Base-by-base conservation (phyloP, 1,140 invertebrate species). In the Trichoplusia ni region DNA sequence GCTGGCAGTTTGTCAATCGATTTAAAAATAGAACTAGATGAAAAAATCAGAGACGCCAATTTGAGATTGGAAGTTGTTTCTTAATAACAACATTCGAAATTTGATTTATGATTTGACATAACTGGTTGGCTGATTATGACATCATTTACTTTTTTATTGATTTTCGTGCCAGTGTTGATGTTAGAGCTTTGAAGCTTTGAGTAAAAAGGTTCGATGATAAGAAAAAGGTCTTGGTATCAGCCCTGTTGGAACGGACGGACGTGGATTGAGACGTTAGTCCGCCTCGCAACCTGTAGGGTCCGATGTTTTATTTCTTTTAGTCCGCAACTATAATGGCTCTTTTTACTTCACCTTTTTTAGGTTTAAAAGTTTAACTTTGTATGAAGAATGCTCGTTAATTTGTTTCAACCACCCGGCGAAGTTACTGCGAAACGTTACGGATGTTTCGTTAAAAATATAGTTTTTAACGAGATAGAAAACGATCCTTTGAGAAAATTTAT, bases 201-300 rank as follows among this genome's bases (percentile, higher is more conserved):
- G 2, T 35, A 4, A n/a, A 35, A 35, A 9, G 11, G 33, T 8
- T 46, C 18, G 0, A 38, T 19, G 14, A 5, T 18, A 19, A 40
- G 7, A 19, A 29, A 23, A 9, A 4, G 1, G 21, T 19, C 0
- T 2, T 35, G 11, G 9, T 47, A 19, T 27, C 56, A 60, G 4
- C 56, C 56, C 56, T 60, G 21, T 7, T 8, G 0, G 14, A 46
- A 47, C 42, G 42, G 42, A 60, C 47, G 42, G 42, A 60, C 47
- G 64, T 64, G 62, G 58, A 80, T 80, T 76, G 71, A 80, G 78
- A 78, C 67, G 71, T 78, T 66, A 67, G 60, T 54, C 27, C 27
- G 42, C 31, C 58, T 62, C 35, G 46, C 62, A 47, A 64, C 62
- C 66, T 58, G 65, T 68, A 60, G 69, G 65, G 69, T 65, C 69